phyloP scores from a whole-genome alignment of 30 jellyfish, hydroid and myxozoan species.

The Mastigias papua region DNA sequence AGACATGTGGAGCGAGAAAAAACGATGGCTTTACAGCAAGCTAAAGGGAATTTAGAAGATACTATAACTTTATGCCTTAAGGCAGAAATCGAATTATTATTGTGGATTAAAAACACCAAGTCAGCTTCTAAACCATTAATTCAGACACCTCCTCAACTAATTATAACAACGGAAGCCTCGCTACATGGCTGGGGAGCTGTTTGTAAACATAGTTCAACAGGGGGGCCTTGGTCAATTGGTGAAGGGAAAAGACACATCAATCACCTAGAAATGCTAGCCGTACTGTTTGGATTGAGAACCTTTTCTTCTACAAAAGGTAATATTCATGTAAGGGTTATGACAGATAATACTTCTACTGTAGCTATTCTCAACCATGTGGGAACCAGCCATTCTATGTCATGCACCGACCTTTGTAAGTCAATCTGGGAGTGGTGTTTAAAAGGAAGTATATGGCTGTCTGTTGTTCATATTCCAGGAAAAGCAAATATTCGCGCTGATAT shows the following conservation, averaged over 20 bases:
- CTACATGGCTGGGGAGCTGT: not conserved
- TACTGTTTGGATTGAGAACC: slow-evolving; percentile 27
- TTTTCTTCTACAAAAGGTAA: not conserved
- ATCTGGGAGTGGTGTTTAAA: slow-evolving; percentile 53
- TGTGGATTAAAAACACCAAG: not conserved
- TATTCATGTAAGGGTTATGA: not conserved
- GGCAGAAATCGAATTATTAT: not conserved
- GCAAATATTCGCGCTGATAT: slow-evolving; percentile 36
- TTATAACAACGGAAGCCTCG: not conserved
- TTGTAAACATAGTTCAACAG: not conserved
- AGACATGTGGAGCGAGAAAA: not conserved
- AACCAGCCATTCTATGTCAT: slow-evolving; percentile 36
- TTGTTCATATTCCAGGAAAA: slow-evolving; percentile 52
- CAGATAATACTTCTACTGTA: slow-evolving; percentile 60
- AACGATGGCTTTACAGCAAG: not conserved
- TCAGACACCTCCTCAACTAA: not conserved
- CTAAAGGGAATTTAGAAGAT: not conserved
- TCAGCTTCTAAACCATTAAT: not conserved
- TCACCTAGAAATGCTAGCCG: slow-evolving; percentile 23
- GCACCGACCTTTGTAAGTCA: not conserved
- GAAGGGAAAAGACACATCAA: slow-evolving; percentile 36
- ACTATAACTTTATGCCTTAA: not conserved
- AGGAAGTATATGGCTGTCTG: slow-evolving; percentile 29
- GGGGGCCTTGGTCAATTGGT: slow-evolving; percentile 4
- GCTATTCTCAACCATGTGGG: slow-evolving; percentile 21